Evolutionary conservation across 2,113 vertebrate species (phyloP), one percentile per base, ranked within the genome.

Genomic region (Campylomormyrus numenius): DNA sequence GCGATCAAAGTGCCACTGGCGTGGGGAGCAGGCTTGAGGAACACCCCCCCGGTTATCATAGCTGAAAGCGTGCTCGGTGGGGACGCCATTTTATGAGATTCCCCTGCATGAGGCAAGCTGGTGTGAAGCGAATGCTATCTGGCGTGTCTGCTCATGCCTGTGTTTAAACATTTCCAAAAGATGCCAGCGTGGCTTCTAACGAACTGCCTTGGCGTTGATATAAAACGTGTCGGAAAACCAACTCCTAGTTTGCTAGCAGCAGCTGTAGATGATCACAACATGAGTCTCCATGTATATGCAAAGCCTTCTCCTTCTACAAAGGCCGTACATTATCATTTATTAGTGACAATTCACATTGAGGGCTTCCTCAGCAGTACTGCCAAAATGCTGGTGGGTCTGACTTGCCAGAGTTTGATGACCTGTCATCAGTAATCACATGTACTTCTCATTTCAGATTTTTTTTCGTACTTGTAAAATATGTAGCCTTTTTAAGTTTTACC

Each of bases 61-160:
- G 74, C 62, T 46, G 31, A 48, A 42, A 53, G 50, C 53, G 74
- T 35, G 89, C 39, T 85, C 1, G 6, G 49, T 10, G 31, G 80
- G 70, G 88, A 46, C 49, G 48, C 49, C 35, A 62, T 89, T 85
- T 89, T 62, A 84, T 48, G 42, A 85, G 11, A 85, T 89, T 88
- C 52, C 89, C 70, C 49, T 53, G 50, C 80, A 89, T 58, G 50
- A 85, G 77, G 77, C 8, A 58, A 31, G 89, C 66, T 17, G 31
- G 31, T 5, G 39, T 42, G 39, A 42, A 42, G 39, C 39, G 39
- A 42, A 42, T 42, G 39, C 39, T 42, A 42, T 42, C 39, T 42
- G 39, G 39, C 3, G 39, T 42, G 39, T 42, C 39, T 31, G 87
- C 45, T 48, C 46, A 15, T 1, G 5, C 39, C 70, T 19, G 48